Conservation (phyloP, 2,113 vertebrate species). For the Eidolon helvum region DNA sequence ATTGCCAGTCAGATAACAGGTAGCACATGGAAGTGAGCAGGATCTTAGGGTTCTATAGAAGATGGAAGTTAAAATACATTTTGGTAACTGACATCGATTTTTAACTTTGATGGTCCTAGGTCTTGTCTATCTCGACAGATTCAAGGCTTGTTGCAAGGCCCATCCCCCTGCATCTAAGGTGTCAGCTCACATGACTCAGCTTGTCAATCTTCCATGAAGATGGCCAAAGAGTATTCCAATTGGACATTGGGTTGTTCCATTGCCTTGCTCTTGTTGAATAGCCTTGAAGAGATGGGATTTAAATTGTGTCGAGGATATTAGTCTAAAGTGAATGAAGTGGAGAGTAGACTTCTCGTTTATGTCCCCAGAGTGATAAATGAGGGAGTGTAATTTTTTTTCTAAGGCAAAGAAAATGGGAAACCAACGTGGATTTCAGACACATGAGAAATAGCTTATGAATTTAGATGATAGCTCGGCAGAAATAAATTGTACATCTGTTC, state of each 20-base stretch:
- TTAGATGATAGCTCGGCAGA: slow-evolving; percentile 86
- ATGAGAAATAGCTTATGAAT: slow-evolving; percentile 91
- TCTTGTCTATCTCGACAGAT: fast-evolving
- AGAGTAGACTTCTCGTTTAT: slow-evolving; percentile 71
- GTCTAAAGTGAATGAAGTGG: slow-evolving; percentile 82
- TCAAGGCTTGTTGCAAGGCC: not conserved
- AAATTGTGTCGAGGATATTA: slow-evolving; percentile 79
- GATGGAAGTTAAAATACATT: not conserved
- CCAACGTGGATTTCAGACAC: slow-evolving; percentile 83
- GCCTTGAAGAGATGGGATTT: slow-evolving; percentile 80
- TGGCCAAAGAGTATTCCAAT: slow-evolving; percentile 17
- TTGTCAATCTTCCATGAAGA: not conserved
- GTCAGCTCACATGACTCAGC: not conserved
- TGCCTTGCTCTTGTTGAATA: slow-evolving; percentile 49
- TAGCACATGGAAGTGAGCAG: not conserved
- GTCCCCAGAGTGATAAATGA: slow-evolving; percentile 83
- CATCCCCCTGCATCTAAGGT: not conserved
- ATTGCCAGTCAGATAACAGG: not conserved
- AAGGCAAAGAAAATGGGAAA: slow-evolving; percentile 84
- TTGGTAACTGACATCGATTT: not conserved
- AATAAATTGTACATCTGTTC: slow-evolving; percentile 90
- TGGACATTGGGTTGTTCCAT: not conserved
- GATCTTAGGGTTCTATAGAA: not conserved
- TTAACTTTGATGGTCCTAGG: not conserved
- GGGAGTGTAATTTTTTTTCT: slow-evolving; percentile 69